Evolutionary conservation across 1,140 invertebrate genomes (phyloP), one percentile per base, ranked within the genome.

Genomic region (Pogonognathellus flavescens): DNA sequence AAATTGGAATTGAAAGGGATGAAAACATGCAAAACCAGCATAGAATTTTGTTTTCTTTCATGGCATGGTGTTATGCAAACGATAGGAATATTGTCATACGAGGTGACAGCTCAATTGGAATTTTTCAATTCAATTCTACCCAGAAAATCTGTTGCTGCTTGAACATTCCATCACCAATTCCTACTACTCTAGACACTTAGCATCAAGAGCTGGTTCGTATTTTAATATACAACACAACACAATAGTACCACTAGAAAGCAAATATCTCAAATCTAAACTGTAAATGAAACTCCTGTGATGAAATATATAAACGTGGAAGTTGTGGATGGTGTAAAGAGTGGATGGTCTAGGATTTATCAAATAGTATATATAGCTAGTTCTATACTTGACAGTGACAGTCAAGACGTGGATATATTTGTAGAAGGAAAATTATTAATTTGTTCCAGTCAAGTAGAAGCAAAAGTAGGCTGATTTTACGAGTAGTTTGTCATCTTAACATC

Each of bases 41-140:
- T 57, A 57, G 53, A 57, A 57, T 57, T 57, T 57, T 57, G 53
- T 57, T 57, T 57, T 57, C 53, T 57, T 57, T 57, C n/a, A 57
- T 57, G 53, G 1, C 53, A 9, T 0, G 16, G 41, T 31, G 70
- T 18, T 50, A 76, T 31, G 70, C 16, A 76, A 31, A 76, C 8
- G 70, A 49, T 49, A 49, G 70, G 70, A 76, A 49, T 76, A 31
- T 76, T 76, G 70, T 76, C 70, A 76, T 50, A 76, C 41, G 70
- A 76, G 25, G 70, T 76, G 70, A 76, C 70, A 76, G 25, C 70
- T 76, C 22, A 76, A 76, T 76, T 76, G 70, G 70, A 76, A 76
- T 76, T 76, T 57, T 76, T 76, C 70, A 76, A 76, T 76, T 76
- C 49, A 16, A 76, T 50, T 49, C 70, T 49, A n/a, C 16, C 2